Evolutionary conservation across 1,140 invertebrate genomes (phyloP), one percentile per base, ranked within the genome.

Genomic region (Drosophila baimaii): DNA sequence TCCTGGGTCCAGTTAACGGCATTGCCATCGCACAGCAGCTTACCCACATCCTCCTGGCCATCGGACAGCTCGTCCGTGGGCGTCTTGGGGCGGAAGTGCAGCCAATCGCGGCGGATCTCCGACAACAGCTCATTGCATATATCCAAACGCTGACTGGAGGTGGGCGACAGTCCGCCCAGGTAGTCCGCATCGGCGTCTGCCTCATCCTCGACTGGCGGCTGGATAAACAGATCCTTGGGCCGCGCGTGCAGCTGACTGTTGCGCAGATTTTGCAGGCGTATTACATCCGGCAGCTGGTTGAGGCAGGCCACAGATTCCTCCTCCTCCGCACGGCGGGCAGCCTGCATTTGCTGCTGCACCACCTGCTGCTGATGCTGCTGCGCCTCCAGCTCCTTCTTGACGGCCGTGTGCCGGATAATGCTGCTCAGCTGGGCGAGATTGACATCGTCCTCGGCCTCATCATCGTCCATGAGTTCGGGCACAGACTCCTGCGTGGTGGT

Each of bases 71-170:
- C 81, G 10, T 79, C 77, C 46, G 82, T 80, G 49, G 94, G 94
- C 49, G 95, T 95, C 93, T 96, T 96, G 64, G 95, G 95, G 80
- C 95, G 94, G 92, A 96, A 96, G 91, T 96, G 96, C 92, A 96
- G 93, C 95, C 95, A 91, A 69, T 92, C 91, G 8, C 84, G 80
- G 0, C 90, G 70, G 52, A 92, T 92, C 74, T 92, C 91, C 39
- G 81, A 79, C 29, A 92, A 64, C 63, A 92, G 47, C 49, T 92
- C 92, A 49, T 92, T 92, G 81, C 90, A 91, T 10, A 91, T 79
- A n/a, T 91, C 90, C 44, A 91, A 33, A 9, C 90, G 90, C 39
- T 91, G 90, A 35, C 90, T 91, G n/a, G 90, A 91, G 13, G 90
- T 90, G 2, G 90, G 90, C 39, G 90, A 91, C 9, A 91, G 56